phyloP scores from a whole-genome alignment of 2,888 invertebrate species.

The Psylliodes chrysocephalus region DNA sequence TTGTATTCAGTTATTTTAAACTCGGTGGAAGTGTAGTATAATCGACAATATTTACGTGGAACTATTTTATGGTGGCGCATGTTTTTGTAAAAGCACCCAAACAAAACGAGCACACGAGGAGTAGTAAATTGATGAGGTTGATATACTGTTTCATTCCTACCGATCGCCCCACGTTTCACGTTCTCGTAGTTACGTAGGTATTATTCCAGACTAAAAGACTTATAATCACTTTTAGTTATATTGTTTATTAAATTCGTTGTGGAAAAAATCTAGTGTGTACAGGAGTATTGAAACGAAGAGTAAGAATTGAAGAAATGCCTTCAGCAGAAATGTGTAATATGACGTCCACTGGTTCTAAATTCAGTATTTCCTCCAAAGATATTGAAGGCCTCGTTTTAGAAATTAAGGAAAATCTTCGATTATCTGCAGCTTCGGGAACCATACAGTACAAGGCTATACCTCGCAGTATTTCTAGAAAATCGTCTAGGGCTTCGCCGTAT shows the following conservation, averaged over 20 bases:
- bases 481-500: constrained; percentile 68
- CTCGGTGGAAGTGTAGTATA: constrained; percentile 1
- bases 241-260: constrained; percentile 35
- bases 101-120: constrained; percentile 63
- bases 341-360: constrained; percentile 54
- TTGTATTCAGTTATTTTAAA: not conserved
- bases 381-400: constrained; percentile 74
- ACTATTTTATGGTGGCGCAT: constrained; percentile 59
- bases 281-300: constrained; percentile 13
- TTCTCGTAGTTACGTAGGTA: constrained; percentile 43
- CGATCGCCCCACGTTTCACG: constrained; percentile 43
- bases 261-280: constrained; percentile 29
- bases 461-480: constrained; percentile 60
- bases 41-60: constrained; percentile 57
- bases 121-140: constrained; percentile 52
- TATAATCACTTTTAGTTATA: constrained; percentile 29
- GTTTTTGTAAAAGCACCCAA: constrained; percentile 60
- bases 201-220: constrained; percentile 26
- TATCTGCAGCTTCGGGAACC: constrained; percentile 62
- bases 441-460: constrained; percentile 63
- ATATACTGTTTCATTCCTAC: constrained; percentile 45
- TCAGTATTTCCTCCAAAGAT: constrained; percentile 66
- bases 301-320: constrained; percentile 56
- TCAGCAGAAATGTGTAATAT: constrained; percentile 60
- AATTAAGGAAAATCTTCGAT: constrained; percentile 73